Base-by-base conservation (phyloP, 2,888 invertebrate genomes). In the Drosophila pseudotakahashii region DNA sequence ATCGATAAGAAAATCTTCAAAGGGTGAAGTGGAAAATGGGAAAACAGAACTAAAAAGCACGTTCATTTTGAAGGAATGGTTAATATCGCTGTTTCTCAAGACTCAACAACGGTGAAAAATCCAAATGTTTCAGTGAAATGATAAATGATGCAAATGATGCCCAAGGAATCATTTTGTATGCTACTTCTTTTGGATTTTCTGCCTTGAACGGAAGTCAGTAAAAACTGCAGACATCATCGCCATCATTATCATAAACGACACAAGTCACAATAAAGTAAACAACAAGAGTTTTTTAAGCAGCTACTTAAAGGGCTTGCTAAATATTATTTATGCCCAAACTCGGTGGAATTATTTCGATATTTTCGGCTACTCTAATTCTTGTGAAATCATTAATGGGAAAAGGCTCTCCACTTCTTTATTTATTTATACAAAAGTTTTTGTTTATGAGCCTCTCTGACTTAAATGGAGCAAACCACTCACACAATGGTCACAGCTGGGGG, bases 401-500 rank as follows among this genome's bases (percentile, higher is more conserved):
- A 26, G 23, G 36, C 60, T 73, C 16, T 48, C 14, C 51, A 32
- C 45, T 61, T 45, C 61, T 52, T 50, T 68, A 67, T 63, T 73
- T 76, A 68, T 51, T 72, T 51, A 50, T 69, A 64, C 60, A 48
- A 63, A 50, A 68, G 26, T 39, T 52, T 48, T 70, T 70, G 69
- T 70, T 70, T 70, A 69, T 73, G 61, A 45, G 68, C 50, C 62
- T 75, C 55, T 13, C 55, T 42, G 47, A 39, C 36, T 39, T 62
- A 75, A 78, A 62, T 81, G 76, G 71, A 57, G 63, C 63, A 64
- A 53, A 48, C 23, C 79, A 67, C 68, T 70, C 48, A 53, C 39
- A 62, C 61, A 79, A 55, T 62, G 72, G 72, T 48, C 78, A 44
- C 82, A 80, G 77, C 82, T 82, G 80, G 66, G 55, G 51, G 48